A percentile compares a stretch with the other conserved stretches of the same genome.
Conservation (phyloP, 2,113 vertebrate species). For the Oryzias javanicus region DNA sequence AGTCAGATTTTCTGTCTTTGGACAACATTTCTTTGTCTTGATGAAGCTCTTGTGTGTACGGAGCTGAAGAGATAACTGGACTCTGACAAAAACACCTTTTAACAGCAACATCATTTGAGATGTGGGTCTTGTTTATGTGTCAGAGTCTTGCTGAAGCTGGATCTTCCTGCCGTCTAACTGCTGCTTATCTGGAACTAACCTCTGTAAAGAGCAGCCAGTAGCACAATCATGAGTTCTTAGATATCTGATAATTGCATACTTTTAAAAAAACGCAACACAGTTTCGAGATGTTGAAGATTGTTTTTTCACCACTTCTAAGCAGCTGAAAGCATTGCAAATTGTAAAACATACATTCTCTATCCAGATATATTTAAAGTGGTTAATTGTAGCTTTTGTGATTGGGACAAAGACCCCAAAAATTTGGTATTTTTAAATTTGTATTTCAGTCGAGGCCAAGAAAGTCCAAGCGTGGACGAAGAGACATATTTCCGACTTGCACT, state of each 20-base stretch:
- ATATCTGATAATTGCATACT: not conserved
- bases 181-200: constrained; percentile 1
- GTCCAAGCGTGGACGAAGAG: constrained; percentile 6
- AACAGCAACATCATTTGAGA: not conserved
- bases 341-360: constrained; percentile 13
- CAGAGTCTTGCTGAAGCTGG: constrained; percentile 29
- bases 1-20: constrained; percentile 12
- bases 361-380: constrained; percentile 8
- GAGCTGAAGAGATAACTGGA: constrained; percentile 36
- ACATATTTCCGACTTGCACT: constrained; percentile 17
- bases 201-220: constrained; percentile 10
- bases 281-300: no score
- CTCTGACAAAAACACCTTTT: not conserved
- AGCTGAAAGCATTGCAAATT: not conserved
- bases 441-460: constrained; percentile 21
- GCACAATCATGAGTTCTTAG: constrained; percentile 22
- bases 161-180: constrained; percentile 30
- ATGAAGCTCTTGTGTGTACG: constrained; percentile 28
- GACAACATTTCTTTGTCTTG: constrained; percentile 8
- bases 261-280: not conserved
- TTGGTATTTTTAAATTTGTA: constrained; percentile 20
- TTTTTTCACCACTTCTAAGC: no score
- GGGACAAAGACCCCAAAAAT: not conserved
- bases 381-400: not conserved
- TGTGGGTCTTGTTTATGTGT: constrained; percentile 1